These are phyloP conservation scores for Channa maculata DNA, from an alignment of 2,113 vertebrate species.

Conservation along the genomic window DNA sequence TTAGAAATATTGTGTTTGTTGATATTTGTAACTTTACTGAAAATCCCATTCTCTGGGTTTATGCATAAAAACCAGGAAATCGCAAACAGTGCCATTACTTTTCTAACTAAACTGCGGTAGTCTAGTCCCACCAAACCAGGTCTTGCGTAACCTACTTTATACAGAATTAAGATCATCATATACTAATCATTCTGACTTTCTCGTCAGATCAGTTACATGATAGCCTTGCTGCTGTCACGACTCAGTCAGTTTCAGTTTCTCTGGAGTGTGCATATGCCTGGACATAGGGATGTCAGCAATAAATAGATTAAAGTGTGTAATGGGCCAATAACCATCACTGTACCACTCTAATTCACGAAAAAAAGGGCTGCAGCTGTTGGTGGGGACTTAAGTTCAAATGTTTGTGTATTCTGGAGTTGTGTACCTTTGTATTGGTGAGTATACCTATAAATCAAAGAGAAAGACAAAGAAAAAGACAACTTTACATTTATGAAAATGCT, in stretches of 20 bases:
- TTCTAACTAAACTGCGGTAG: no score
- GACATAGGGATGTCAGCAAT: slow-evolving; percentile 62
- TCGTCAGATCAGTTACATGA: slow-evolving; percentile 48
- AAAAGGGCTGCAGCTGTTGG: slow-evolving; percentile 63
- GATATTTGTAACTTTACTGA: no score
- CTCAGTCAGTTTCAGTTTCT: slow-evolving; percentile 43
- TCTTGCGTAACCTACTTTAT: background rate
- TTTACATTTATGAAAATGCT: background rate
- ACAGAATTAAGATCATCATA: background rate
- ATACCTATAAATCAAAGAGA: background rate
- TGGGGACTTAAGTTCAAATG: slow-evolving; percentile 56
- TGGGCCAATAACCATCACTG: slow-evolving; percentile 58
- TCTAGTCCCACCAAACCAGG: background rate
- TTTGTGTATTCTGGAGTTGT: slow-evolving; percentile 28
- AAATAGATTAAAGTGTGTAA: slow-evolving; percentile 78
- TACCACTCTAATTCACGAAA: slow-evolving; percentile 44
- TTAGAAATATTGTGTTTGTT: no score
- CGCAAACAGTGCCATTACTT: no score
- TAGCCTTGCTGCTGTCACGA: slow-evolving; percentile 38
- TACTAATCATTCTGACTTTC: background rate
- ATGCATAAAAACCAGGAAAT: no score
- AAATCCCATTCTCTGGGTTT: no score
- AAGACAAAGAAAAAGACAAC: background rate
- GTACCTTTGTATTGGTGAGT: slow-evolving; percentile 15
- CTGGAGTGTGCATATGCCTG: slow-evolving; percentile 57